Evolutionary conservation across 1,140 invertebrate genomes (phyloP).

Genomic region (Zaprionus lachaisei): DNA sequence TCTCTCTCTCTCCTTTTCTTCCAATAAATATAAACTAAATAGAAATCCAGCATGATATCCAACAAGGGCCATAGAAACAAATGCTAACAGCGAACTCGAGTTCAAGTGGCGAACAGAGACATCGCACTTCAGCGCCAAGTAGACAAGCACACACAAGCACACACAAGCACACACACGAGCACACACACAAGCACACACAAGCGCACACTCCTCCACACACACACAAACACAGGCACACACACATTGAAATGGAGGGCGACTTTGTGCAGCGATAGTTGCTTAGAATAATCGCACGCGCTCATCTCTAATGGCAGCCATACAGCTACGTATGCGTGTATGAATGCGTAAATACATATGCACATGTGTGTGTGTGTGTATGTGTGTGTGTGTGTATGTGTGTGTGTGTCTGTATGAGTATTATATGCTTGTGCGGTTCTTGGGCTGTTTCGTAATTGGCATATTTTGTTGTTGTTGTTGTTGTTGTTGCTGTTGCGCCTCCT

Average conservation of each 20-base stretch:
- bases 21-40: conserved; percentile 1
- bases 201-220: too few relatives aligned
- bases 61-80: conserved; percentile 3
- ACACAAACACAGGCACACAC: not conserved
- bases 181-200: not conserved
- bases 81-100: conserved; percentile 3
- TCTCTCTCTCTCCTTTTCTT: not conserved
- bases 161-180: not conserved
- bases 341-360: conserved; percentile 6
- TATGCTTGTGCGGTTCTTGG: conserved; percentile 40
- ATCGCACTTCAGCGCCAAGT: conserved; percentile 2
- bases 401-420: conserved; percentile 16
- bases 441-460: conserved; percentile 65
- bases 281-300: conserved; percentile 4
- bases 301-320: conserved; percentile 24
- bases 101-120: conserved; percentile 3
- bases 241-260: not conserved
- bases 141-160: not conserved
- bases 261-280: conserved; percentile 1
- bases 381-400: conserved; percentile 14
- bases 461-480: conserved; percentile 33
- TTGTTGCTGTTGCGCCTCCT: conserved; percentile 18
- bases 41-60: not conserved
- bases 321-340: conserved; percentile 1
- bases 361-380: conserved; percentile 13